Conservation (phyloP, 1,140 invertebrate species). For the Elymnias hypermnestra region DNA sequence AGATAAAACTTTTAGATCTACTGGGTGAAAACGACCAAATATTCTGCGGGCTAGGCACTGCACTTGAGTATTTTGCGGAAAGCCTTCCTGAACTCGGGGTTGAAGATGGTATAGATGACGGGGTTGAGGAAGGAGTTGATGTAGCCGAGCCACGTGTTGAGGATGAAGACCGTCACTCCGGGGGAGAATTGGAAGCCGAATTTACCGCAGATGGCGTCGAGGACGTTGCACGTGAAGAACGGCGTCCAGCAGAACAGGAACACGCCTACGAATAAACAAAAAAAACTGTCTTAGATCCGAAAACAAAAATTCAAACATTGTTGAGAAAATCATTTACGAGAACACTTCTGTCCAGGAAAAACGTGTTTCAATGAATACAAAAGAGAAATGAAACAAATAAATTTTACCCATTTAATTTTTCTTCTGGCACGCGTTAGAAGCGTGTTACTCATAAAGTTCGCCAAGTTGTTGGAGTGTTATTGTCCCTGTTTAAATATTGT, state of each 20-base stretch:
- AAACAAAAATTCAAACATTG: no score
- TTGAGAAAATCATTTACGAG: no score
- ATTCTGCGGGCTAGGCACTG: conserved; percentile 74
- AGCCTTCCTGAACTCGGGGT: conserved; percentile 98
- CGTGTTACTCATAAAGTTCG: no score
- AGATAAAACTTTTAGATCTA: conserved; percentile 34
- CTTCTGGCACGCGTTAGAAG: no score
- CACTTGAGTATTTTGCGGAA: conserved; percentile 95
- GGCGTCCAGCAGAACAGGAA: conserved; percentile 99
- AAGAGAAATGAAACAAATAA: no score
- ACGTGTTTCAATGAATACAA: no score
- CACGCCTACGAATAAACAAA: conserved; percentile 79
- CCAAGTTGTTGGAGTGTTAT: no score
- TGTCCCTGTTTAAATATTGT: no score
- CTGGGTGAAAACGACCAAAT: conserved; percentile 68
- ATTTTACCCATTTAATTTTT: no score
- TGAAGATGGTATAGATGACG: conserved; percentile 99
- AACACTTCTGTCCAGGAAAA: no score
- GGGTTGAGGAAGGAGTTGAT: conserved; percentile 99
- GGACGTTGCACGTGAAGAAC: conserved; percentile 98
- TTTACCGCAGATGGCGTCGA: conserved; percentile 96
- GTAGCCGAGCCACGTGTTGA: conserved; percentile 99
- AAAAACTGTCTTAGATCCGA: conserved; percentile 9
- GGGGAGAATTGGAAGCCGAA: conserved; percentile 87
- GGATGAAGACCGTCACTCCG: conserved; percentile 92